phyloP scores from a whole-genome alignment of 1,140 invertebrate genomes.

The Drosophila aff. region DNA sequence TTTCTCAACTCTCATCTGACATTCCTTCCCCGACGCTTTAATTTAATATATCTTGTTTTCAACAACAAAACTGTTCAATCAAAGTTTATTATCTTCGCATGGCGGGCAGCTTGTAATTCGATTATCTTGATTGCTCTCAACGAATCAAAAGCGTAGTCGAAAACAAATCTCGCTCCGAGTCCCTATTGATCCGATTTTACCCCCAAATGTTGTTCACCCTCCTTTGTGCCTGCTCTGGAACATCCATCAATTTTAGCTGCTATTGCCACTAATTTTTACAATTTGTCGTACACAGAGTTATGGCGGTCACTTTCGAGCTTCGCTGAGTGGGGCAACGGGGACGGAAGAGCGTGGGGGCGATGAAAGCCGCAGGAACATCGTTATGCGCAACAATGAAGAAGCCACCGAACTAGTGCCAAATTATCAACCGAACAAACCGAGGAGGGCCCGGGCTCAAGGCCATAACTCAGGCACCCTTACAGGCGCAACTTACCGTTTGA shows the following conservation, averaged over 20 bases:
- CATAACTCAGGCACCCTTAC: constrained; percentile 28
- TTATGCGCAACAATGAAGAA: constrained; percentile 64
- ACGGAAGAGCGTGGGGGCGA: constrained; percentile 14
- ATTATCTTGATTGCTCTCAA: constrained; percentile 53
- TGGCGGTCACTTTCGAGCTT: constrained; percentile 45
- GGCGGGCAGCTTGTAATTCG: constrained; percentile 48
- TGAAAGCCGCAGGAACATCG: constrained; percentile 60
- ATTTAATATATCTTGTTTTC: constrained; percentile 14
- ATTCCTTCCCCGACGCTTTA: background rate
- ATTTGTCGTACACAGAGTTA: constrained; percentile 73
- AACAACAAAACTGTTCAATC: constrained; percentile 36
- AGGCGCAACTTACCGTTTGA: constrained; percentile 77
- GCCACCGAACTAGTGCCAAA: constrained; percentile 77
- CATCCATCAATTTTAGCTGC: constrained; percentile 47
- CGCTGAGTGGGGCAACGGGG: constrained; percentile 1
- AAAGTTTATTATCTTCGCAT: constrained; percentile 48
- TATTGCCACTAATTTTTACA: constrained; percentile 60
- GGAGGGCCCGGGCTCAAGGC: constrained; percentile 17
- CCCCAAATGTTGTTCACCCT: background rate
- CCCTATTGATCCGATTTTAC: constrained; percentile 38
- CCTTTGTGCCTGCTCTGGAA: background rate
- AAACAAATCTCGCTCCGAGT: constrained; percentile 37
- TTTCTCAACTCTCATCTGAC: too few relatives aligned
- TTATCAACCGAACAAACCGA: constrained; percentile 64
- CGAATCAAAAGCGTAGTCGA: constrained; percentile 39